Evolutionary conservation across 2,888 invertebrate genomes (phyloP).

Genomic region (Gryllus longicercus): DNA sequence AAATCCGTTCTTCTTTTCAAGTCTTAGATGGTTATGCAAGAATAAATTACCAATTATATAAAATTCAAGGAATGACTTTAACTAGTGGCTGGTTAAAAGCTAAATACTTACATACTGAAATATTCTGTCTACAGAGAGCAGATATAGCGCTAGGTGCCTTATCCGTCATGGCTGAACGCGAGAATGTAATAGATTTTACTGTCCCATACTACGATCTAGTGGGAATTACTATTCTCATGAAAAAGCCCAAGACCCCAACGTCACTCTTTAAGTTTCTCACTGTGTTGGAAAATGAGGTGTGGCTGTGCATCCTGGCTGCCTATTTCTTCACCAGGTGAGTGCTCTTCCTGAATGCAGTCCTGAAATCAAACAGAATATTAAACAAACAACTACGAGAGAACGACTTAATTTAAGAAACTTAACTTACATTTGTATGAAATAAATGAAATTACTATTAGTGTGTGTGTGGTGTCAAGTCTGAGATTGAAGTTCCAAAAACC

Average conservation of each 20-base stretch:
- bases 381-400: too few species aligned
- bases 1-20: too few species aligned
- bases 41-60: neutral
- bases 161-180: constrained; percentile 96
- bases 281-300: constrained; percentile 92
- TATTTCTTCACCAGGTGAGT: constrained; percentile 86
- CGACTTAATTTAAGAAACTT: too few species aligned
- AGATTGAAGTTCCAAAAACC: too few species aligned
- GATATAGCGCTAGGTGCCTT: constrained; percentile 92
- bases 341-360: neutral
- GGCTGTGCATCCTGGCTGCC: constrained; percentile 92
- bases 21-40: too few species aligned
- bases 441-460: too few species aligned
- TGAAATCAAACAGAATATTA: too few species aligned
- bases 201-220: constrained; percentile 98
- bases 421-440: too few species aligned
- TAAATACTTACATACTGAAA: neutral
- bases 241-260: constrained; percentile 80
- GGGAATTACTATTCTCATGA: constrained; percentile 95
- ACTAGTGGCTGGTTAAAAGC: neutral
- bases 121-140: constrained; percentile 56
- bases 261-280: constrained; percentile 95
- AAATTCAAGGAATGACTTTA: neutral
- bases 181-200: constrained; percentile 96
- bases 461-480: too few species aligned